Base-by-base conservation (phyloP, 2,113 vertebrate species). In the Forbesichthys papilliferus region DNA sequence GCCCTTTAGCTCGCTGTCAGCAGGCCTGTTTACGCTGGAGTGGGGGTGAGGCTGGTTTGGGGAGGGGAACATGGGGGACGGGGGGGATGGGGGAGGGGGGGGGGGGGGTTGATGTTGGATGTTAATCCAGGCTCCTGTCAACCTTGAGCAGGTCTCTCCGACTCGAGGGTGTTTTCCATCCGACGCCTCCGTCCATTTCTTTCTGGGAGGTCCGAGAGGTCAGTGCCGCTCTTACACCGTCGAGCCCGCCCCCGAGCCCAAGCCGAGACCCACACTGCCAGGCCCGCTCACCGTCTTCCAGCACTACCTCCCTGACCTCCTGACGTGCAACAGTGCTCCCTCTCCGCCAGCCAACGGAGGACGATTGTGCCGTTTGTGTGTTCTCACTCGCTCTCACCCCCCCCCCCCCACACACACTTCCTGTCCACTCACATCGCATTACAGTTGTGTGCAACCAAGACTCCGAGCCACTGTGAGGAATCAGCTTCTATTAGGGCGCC, bases 361-460 rank as follows among this genome's bases (percentile, higher is more conserved):
- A 89, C 77, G 80, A 80, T 77, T 82, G 66, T 74, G 27, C 27
- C 27, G 84, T 79, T 80, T 85, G 36, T 81, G 82, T 83, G 90
- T 87, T 89, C 87, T 88, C 86, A 81, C 69, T 88, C 84, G 82
- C 83, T 74, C 56, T 67, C 64, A 48, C 64, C 54, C 57, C 57
- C 34, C 66, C 47, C 71, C 36, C 46, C 46, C 55, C 64, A 59
- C 11, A 57, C 33, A 53, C 48, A 55, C 56, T 61, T 20, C 56
- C 55, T 93, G 91, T 93, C 91, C 78, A 76, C 90, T 93, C 90
- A 88, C 83, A 93, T 93, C 78, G 90, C 84, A 84, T 91, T 92
- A 90, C 72, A 81, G 83, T 81, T 72, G 84, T 20, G 73, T 66
- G 85, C 86, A 77, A 85, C 1, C 71, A 90, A 78, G 80, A 89